A percentile compares a stretch with the other conserved stretches of the same genome.
Conservation (phyloP, 2,797 vertebrate genomes). For the Tokudaia tokunoshimensis region DNA sequence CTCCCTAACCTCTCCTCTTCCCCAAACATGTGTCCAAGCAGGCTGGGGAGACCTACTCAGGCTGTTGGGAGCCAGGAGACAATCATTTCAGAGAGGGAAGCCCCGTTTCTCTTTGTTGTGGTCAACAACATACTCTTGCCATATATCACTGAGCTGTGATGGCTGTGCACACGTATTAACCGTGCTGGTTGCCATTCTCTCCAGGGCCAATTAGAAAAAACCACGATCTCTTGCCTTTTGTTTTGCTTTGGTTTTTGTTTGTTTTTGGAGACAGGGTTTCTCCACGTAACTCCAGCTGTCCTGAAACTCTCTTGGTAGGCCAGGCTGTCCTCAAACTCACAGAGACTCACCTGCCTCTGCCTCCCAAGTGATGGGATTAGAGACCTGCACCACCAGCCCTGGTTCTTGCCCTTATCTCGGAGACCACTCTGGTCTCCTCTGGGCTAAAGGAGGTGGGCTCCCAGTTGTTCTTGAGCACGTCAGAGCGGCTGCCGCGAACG, state of each 20-base stretch:
- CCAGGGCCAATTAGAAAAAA: background rate
- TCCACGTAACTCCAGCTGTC: no score
- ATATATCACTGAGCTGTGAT: background rate
- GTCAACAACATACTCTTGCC: background rate
- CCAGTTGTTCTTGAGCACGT: background rate
- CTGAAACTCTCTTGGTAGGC: no score
- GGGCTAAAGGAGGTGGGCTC: background rate
- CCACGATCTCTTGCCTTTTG: background rate
- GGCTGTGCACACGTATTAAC: background rate
- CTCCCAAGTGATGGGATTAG: no score
- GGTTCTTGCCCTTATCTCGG: background rate
- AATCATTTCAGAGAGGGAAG: background rate
- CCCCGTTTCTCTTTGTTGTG: constrained; percentile 18
- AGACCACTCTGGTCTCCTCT: background rate
- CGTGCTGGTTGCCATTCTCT: background rate
- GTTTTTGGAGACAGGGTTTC: no score
- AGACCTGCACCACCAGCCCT: background rate
- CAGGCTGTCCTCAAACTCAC: no score
- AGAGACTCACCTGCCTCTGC: no score
- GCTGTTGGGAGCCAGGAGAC: background rate
- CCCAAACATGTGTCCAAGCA: background rate
- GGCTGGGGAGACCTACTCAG: background rate
- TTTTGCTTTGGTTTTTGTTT: no score
- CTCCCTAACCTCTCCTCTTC: background rate
- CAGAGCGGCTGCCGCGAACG: background rate